Percentiles rank a stretch among this genome's conserved stretches.
phyloP scores from a whole-genome alignment of 2,797 vertebrate species.

The Ctenosaura bakeri region DNA sequence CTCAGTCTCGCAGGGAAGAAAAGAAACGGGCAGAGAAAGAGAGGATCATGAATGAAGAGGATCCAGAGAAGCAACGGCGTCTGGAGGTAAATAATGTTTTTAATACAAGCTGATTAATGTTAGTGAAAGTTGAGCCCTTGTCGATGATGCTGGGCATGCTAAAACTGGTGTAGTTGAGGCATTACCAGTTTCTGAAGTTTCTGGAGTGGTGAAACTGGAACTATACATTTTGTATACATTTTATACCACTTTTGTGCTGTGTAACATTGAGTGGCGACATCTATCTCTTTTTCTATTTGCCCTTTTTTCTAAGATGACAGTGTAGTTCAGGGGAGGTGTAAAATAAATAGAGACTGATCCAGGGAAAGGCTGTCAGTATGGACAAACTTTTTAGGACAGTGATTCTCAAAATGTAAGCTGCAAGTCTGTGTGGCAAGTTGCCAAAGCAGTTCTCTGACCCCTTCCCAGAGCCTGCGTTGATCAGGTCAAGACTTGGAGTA shows the following conservation, averaged over 20 bases:
- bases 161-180: background rate
- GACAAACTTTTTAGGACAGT: background rate
- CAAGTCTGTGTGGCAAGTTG: background rate
- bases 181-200: background rate
- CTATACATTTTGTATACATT: background rate
- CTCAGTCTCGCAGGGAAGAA: constrained; percentile 95
- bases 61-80: constrained; percentile 96
- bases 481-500: background rate
- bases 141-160: background rate
- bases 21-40: constrained; percentile 98
- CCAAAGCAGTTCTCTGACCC: background rate
- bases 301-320: background rate
- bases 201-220: background rate
- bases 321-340: no score
- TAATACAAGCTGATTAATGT: background rate
- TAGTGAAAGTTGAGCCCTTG: background rate
- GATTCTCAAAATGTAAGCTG: background rate
- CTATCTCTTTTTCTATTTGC: background rate
- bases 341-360: background rate
- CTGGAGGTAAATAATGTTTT: constrained; percentile 86
- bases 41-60: constrained; percentile 98
- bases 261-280: background rate
- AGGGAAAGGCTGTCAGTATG: background rate
- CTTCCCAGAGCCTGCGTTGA: background rate
- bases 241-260: background rate